Evolutionary conservation across 2,113 vertebrate species (phyloP).

Genomic region (Larimichthys polyactis): DNA sequence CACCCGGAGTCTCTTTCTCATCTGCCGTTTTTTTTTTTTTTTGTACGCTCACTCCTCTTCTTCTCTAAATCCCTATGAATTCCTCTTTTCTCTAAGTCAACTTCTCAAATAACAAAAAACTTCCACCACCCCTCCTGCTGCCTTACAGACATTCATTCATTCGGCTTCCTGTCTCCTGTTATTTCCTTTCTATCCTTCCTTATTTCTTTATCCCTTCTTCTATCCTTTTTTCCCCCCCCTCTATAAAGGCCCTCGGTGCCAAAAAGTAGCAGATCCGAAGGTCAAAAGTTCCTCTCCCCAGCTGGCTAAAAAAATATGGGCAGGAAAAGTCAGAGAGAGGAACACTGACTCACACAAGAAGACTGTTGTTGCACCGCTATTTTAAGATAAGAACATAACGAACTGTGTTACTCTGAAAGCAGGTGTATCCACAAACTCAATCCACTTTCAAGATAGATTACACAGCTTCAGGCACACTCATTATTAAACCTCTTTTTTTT

Average conservation of each 20-base stretch:
- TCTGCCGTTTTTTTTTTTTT: background rate
- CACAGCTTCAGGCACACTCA: background rate
- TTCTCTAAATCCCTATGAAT: slow-evolving; percentile 23
- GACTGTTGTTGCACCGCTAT: background rate
- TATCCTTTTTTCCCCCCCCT: background rate
- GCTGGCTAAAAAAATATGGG: background rate
- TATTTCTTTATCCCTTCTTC: slow-evolving; percentile 11
- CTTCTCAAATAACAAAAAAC: slow-evolving; percentile 15
- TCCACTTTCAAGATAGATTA: background rate
- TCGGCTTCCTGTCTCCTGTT: slow-evolving; percentile 18
- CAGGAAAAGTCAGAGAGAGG: background rate
- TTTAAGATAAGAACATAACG: background rate
- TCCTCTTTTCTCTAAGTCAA: slow-evolving; percentile 31
- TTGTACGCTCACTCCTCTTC: slow-evolving; percentile 3
- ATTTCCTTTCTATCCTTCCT: slow-evolving; percentile 19
- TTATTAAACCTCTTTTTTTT: background rate
- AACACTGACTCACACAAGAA: background rate
- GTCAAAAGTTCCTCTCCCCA: slow-evolving; percentile 34
- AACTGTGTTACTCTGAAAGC: background rate
- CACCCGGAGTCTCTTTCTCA: slow-evolving; percentile 19
- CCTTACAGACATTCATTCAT: slow-evolving; percentile 34
- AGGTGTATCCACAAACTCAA: background rate
- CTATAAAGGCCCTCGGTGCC: slow-evolving; percentile 1
- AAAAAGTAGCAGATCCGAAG: slow-evolving; percentile 34
- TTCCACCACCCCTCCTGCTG: background rate